A percentile compares a stretch with the other conserved stretches of the same genome.
Evolutionary conservation across 2,888 invertebrate species (phyloP).

Genomic region (Digitonthophagus gazella): DNA sequence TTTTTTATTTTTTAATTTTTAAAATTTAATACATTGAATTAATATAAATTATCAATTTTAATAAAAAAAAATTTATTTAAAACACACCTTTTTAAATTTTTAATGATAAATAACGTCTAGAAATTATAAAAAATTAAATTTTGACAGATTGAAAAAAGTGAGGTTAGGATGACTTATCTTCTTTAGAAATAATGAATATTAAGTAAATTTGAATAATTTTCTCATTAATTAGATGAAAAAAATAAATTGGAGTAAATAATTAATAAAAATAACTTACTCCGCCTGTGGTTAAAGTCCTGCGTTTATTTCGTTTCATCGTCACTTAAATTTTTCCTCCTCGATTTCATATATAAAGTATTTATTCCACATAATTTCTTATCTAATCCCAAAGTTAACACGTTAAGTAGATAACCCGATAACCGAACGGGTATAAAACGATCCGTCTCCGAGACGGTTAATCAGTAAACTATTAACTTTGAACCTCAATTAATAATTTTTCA

Average conservation of each 20-base stretch:
- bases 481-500: too few species aligned
- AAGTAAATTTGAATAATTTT: neutral
- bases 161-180: neutral
- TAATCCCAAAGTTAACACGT: constrained; percentile 11
- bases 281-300: constrained; percentile 21
- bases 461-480: too few species aligned
- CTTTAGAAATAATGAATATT: neutral
- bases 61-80: too few species aligned
- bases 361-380: constrained; percentile 11
- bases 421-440: neutral
- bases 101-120: neutral
- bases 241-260: neutral
- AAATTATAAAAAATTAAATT: neutral
- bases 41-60: too few species aligned
- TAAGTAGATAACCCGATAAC: neutral
- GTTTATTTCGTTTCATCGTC: constrained; percentile 16
- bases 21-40: too few species aligned
- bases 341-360: constrained; percentile 15
- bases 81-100: too few species aligned
- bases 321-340: neutral
- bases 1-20: too few species aligned
- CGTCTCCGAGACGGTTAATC: neutral
- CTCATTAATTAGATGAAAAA: too few species aligned
- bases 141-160: neutral
- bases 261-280: constrained; percentile 22